Evolutionary conservation across 2,888 invertebrate genomes (phyloP).

Genomic region (Pharmacophagus antenor): DNA sequence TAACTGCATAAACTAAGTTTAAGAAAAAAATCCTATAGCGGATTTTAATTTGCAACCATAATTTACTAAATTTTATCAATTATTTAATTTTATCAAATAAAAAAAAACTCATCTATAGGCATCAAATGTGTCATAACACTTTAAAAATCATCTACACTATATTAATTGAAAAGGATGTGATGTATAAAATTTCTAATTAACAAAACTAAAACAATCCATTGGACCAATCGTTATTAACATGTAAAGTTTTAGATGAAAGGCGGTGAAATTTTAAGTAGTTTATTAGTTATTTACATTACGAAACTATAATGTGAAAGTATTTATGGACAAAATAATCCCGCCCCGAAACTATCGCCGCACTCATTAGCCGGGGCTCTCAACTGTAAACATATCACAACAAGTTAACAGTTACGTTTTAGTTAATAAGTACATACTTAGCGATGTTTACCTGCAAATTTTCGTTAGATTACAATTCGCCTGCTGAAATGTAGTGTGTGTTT

Average conservation of each 20-base stretch:
- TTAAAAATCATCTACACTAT: too few relatives aligned
- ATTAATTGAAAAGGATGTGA: too few relatives aligned
- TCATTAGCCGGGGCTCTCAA: conserved; percentile 35
- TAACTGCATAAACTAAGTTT: too few relatives aligned
- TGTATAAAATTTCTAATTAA: too few relatives aligned
- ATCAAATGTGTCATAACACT: too few relatives aligned
- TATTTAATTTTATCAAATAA: too few relatives aligned
- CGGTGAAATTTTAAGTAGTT: conserved; percentile 7
- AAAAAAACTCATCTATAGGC: too few relatives aligned
- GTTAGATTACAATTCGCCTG: conserved; percentile 25
- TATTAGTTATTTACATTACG: conserved; percentile 18
- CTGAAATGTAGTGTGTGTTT: conserved; percentile 23
- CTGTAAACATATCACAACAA: conserved; percentile 42
- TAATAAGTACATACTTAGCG: conserved; percentile 40
- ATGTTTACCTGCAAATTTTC: conserved; percentile 38
- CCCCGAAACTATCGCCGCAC: conserved; percentile 34
- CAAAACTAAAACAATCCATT: not conserved
- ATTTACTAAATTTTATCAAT: too few relatives aligned
- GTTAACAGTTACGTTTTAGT: conserved; percentile 43
- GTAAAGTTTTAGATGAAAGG: conserved; percentile 1
- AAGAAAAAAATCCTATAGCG: too few relatives aligned
- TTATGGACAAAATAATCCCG: conserved; percentile 26
- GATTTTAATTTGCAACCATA: too few relatives aligned
- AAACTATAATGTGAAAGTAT: conserved; percentile 24
- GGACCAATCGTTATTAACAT: not conserved